These are phyloP conservation scores for Aleiodes testaceus DNA, from an alignment of 2,888 invertebrate species.

Conservation along the genomic window DNA sequence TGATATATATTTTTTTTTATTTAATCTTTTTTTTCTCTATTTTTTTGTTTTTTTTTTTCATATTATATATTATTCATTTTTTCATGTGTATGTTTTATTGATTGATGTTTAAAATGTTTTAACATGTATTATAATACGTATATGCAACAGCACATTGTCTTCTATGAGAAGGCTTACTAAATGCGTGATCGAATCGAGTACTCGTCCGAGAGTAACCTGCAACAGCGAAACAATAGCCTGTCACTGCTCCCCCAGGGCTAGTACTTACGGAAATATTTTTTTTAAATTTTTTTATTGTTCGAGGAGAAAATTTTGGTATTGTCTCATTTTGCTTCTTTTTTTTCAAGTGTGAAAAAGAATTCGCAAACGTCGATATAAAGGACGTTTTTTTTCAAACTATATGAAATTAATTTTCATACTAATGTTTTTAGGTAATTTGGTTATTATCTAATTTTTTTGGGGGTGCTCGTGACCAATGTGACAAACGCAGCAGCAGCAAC, in stretches of 20 bases:
- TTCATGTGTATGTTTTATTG: conserved; percentile 25
- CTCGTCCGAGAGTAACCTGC: conserved; percentile 73
- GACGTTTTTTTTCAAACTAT: conserved; percentile 1
- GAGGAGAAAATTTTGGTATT: background rate
- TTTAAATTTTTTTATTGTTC: conserved; percentile 11
- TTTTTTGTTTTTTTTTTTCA: too few relatives aligned
- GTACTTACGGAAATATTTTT: conserved; percentile 56
- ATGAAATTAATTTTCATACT: background rate
- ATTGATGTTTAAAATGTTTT: conserved; percentile 16
- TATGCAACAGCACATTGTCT: conserved; percentile 67
- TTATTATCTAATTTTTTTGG: conserved; percentile 11
- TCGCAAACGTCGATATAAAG: conserved; percentile 4
- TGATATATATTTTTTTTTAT: conserved; percentile 21
- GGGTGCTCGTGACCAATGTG: conserved; percentile 35
- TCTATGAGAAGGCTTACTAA: conserved; percentile 71
- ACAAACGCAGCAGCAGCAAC: conserved; percentile 36
- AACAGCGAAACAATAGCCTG: conserved; percentile 71
- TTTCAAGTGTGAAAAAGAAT: conserved; percentile 1
- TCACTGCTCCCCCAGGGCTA: conserved; percentile 64
- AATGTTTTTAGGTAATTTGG: background rate
- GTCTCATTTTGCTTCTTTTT: background rate
- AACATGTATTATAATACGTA: conserved; percentile 46
- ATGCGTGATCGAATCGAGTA: conserved; percentile 73
- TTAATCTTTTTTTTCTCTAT: too few relatives aligned
- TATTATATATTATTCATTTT: too few relatives aligned